phyloP scores from a whole-genome alignment of 2,113 vertebrate species.

The Lates calcarifer region DNA sequence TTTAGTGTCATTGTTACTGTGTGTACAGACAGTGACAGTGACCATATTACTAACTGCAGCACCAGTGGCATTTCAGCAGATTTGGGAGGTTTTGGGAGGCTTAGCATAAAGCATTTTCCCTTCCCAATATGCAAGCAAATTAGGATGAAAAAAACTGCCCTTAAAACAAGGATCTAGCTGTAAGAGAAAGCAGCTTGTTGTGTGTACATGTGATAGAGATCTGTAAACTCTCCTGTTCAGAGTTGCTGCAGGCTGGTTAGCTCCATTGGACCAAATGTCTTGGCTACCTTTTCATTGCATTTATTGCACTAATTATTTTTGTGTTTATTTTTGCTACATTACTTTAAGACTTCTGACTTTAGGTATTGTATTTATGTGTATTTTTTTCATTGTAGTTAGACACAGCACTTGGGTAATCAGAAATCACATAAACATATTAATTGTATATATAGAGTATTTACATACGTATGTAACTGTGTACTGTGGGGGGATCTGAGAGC shows the following conservation, averaged over 20 bases:
- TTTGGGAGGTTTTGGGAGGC: neutral
- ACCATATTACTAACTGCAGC: constrained; percentile 3
- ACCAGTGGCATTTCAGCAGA: constrained; percentile 5
- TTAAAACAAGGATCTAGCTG: neutral
- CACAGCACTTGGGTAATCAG: constrained; percentile 74
- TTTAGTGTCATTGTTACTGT: neutral
- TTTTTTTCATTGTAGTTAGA: constrained; percentile 63
- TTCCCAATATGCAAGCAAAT: neutral
- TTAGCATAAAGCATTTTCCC: constrained; percentile 6
- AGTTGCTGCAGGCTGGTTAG: constrained; percentile 51
- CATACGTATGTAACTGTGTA: constrained; percentile 23
- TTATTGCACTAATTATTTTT: constrained; percentile 70
- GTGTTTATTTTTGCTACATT: constrained; percentile 31
- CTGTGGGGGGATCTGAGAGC: constrained; percentile 17
- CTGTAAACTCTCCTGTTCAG: constrained; percentile 44
- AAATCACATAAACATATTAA: constrained; percentile 51
- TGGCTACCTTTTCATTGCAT: constrained; percentile 54
- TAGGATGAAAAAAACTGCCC: neutral
- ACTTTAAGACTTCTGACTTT: constrained; percentile 51
- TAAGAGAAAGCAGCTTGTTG: constrained; percentile 1
- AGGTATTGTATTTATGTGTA: constrained; percentile 71
- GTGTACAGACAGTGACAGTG: neutral
- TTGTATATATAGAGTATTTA: constrained; percentile 62
- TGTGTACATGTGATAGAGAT: neutral
- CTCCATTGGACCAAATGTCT: constrained; percentile 75